These are phyloP conservation scores for Barnardius zonarius DNA, from an alignment of 2,113 vertebrate genomes.

Conservation along the genomic window DNA sequence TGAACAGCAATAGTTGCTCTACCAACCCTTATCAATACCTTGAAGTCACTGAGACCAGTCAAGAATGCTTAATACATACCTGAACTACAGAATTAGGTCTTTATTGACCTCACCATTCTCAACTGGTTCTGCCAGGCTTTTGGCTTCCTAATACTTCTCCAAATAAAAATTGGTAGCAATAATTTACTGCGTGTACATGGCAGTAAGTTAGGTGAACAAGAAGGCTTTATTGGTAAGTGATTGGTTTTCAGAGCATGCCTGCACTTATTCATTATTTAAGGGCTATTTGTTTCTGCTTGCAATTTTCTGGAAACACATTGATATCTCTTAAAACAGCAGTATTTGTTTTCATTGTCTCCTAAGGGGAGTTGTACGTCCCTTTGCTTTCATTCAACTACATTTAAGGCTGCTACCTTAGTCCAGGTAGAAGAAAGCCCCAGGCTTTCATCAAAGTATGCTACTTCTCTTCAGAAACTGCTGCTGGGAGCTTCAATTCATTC, in stretches of 20 bases:
- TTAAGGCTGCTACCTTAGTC: neutral
- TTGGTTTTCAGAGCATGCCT: neutral
- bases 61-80: neutral
- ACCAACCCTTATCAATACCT: neutral
- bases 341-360: slow-evolving; percentile 5
- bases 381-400: slow-evolving; percentile 7
- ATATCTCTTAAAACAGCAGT: neutral
- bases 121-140: neutral
- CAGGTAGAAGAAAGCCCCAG: neutral
- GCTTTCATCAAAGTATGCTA: neutral
- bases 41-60: neutral
- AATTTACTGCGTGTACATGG: neutral
- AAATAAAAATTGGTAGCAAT: neutral
- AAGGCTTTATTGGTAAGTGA: neutral
- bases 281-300: neutral
- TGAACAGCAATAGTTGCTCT: neutral
- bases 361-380: neutral
- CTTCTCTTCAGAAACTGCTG: neutral
- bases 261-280: neutral
- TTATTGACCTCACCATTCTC: neutral
- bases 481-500: neutral
- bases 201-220: neutral
- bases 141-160: neutral
- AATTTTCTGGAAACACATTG: neutral
- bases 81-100: neutral